Percentiles rank a stretch among this genome's conserved stretches.
Conservation (phyloP, 2,797 vertebrate genomes). For the Erpetoichthys calabaricus region DNA sequence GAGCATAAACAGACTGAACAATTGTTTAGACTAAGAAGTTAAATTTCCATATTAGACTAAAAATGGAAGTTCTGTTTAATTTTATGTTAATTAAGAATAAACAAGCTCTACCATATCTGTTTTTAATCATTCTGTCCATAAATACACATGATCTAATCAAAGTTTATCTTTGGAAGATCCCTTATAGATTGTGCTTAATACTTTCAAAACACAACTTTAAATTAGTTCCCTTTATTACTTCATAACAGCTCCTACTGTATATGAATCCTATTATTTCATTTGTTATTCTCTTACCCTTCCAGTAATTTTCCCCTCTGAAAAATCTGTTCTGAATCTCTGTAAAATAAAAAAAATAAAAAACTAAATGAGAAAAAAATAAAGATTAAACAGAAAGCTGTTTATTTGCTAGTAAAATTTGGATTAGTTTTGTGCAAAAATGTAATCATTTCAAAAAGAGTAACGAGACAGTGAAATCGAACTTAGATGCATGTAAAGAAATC, state of each 20-base stretch:
- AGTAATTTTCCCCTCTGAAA: constrained; percentile 96
- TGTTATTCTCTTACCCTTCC: constrained; percentile 64
- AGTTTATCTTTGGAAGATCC: not conserved
- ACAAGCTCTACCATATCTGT: no score
- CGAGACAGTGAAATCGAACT: no score
- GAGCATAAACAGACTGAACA: not conserved
- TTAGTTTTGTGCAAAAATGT: no score
- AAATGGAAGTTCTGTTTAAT: no score
- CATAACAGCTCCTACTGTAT: not conserved
- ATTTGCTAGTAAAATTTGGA: no score
- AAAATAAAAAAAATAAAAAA: constrained; percentile 20
- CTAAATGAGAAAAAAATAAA: not conserved
- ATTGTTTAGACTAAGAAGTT: not conserved
- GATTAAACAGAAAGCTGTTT: not conserved
- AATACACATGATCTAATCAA: no score
- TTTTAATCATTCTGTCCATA: no score
- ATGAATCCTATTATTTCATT: no score
- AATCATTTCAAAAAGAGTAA: no score
- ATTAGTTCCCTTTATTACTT: constrained; percentile 8
- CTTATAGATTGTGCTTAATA: constrained; percentile 8
- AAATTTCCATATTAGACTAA: no score
- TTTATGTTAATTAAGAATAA: no score
- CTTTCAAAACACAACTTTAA: constrained; percentile 12
- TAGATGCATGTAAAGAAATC: no score
- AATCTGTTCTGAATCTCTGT: constrained; percentile 95